Evolutionary conservation across 2,113 vertebrate species (phyloP).

Genomic region (Chloebia gouldiae): DNA sequence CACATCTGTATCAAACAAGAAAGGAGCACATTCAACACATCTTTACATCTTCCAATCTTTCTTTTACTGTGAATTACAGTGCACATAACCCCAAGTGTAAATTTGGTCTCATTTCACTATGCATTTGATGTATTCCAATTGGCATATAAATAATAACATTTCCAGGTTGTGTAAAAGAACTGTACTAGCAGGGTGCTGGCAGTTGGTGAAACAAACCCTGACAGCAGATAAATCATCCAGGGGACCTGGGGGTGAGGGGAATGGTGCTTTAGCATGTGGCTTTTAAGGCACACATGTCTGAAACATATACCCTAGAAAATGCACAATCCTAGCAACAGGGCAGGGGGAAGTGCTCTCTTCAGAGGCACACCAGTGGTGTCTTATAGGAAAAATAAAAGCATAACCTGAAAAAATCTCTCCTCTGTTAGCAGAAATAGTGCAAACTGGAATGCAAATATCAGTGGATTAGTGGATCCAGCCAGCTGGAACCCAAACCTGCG

Average conservation of each 20-base stretch:
- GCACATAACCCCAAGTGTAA: constrained; percentile 42
- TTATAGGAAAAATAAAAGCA: background rate
- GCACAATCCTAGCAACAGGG: background rate
- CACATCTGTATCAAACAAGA: background rate
- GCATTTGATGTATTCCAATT: constrained; percentile 21
- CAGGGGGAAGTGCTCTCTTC: background rate
- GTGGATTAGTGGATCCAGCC: background rate
- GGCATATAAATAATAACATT: constrained; percentile 14
- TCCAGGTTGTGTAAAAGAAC: constrained; percentile 10
- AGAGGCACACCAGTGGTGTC: background rate
- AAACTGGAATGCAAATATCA: background rate
- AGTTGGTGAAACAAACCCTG: constrained; percentile 17
- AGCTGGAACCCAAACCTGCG: background rate
- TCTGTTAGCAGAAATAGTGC: background rate
- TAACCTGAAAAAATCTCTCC: background rate
- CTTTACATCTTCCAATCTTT: constrained; percentile 16
- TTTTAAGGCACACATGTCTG: background rate
- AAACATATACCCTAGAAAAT: background rate
- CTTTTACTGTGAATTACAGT: constrained; percentile 36
- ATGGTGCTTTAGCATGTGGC: background rate
- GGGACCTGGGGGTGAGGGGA: background rate
- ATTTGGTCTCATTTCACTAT: constrained; percentile 39
- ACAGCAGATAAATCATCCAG: background rate
- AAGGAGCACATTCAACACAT: background rate
- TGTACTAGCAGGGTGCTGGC: background rate